Evolutionary conservation across 2,113 vertebrate genomes (phyloP).

Genomic region (Hiodon tergisus): DNA sequence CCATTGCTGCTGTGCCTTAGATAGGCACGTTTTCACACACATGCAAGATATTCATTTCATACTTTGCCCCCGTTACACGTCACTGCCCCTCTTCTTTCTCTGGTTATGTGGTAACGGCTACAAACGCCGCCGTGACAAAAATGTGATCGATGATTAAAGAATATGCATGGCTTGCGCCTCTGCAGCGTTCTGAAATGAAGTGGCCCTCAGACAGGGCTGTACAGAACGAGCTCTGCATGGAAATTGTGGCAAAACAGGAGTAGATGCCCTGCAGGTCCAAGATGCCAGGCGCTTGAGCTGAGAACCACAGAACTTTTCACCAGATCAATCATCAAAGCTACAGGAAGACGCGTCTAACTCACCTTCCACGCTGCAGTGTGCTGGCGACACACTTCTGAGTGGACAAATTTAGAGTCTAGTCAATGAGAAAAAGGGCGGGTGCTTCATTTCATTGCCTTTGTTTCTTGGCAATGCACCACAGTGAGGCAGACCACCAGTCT

Average conservation of each 20-base stretch:
- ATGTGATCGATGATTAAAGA: not conserved
- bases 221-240: too few species aligned
- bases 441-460: too few species aligned
- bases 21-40: constrained; percentile 8
- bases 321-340: constrained; percentile 18
- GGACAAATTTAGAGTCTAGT: too few species aligned
- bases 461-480: not conserved
- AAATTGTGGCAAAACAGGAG: not conserved
- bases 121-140: too few species aligned
- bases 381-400: too few species aligned
- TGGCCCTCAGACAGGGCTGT: too few species aligned
- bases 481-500: constrained; percentile 10
- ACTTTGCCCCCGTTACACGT: not conserved
- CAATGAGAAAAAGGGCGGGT: too few species aligned
- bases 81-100: not conserved
- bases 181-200: not conserved
- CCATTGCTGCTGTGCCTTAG: not conserved
- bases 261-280: not conserved
- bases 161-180: not conserved
- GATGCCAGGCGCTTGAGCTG: not conserved
- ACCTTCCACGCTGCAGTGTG: too few species aligned
- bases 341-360: not conserved
- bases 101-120: not conserved
- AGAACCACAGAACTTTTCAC: constrained; percentile 35
- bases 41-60: not conserved